phyloP scores from a whole-genome alignment of 2,113 vertebrate species.

The Istiophorus platypterus region DNA sequence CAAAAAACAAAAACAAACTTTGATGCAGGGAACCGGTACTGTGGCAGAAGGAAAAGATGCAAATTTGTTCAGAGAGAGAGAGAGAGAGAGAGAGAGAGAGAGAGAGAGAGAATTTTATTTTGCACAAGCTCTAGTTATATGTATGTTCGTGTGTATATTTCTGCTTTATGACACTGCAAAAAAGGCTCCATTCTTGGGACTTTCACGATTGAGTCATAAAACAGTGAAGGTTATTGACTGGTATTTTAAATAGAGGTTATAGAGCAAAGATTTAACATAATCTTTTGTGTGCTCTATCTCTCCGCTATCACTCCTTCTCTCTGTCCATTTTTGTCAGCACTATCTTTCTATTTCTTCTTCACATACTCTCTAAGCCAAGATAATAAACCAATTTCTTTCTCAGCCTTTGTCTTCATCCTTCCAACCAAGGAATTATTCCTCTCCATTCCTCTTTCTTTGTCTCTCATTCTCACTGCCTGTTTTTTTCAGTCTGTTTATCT shows the following conservation, averaged over 20 bases:
- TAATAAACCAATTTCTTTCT: conserved; percentile 78
- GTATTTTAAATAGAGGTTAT: conserved; percentile 69
- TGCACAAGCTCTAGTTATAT: not conserved
- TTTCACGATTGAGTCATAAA: conserved; percentile 63
- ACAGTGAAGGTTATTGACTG: conserved; percentile 71
- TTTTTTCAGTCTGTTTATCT: conserved; percentile 75
- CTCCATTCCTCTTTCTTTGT: conserved; percentile 62
- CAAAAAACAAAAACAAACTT: too few relatives aligned
- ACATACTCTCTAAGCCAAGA: conserved; percentile 69
- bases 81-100: not conserved
- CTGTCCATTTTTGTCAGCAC: conserved; percentile 59
- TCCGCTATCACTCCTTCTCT: conserved; percentile 57
- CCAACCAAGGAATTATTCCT: conserved; percentile 70
- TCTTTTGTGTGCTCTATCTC: conserved; percentile 50
- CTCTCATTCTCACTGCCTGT: conserved; percentile 58
- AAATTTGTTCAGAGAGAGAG: conserved; percentile 4
- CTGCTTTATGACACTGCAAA: conserved; percentile 31
- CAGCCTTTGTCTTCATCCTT: conserved; percentile 68
- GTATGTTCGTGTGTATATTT: conserved; percentile 35
- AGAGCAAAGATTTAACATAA: conserved; percentile 70
- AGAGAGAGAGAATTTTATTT: not conserved
- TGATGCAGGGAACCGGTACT: not conserved
- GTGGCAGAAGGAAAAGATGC: not conserved
- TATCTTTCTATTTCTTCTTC: conserved; percentile 49
- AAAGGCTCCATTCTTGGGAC: conserved; percentile 26